These are phyloP conservation scores for Camelus bactrianus DNA, from an alignment of 2,113 vertebrate species.

Conservation along the genomic window DNA sequence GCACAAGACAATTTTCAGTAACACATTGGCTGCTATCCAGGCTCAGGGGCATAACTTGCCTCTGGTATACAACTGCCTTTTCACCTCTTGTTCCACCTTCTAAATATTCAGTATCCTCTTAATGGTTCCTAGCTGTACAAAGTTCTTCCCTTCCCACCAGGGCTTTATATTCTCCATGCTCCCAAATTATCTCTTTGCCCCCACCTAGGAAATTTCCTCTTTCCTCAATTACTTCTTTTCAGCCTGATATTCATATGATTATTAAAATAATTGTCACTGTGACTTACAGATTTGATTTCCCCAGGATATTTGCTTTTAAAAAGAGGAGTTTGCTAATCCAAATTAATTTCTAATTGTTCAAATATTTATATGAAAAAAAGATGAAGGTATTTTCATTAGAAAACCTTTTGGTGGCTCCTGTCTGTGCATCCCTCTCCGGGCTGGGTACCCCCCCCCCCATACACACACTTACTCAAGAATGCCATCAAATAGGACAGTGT, in stretches of 20 bases:
- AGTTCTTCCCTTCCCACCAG: neutral
- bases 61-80: neutral
- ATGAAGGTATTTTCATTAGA: constrained; percentile 23
- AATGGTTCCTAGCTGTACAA: neutral
- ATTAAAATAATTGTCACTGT: constrained; percentile 44
- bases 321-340: constrained; percentile 23
- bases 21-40: neutral
- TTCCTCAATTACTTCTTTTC: constrained; percentile 35
- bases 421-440: neutral
- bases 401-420: neutral
- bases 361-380: constrained; percentile 56
- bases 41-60: neutral
- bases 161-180: neutral
- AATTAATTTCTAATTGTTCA: constrained; percentile 52
- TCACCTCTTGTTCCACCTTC: neutral
- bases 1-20: constrained; percentile 32
- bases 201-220: neutral
- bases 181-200: neutral
- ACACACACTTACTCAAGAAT: neutral
- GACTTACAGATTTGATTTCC: constrained; percentile 27
- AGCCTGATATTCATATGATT: neutral
- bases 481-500: neutral
- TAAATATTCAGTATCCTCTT: neutral
- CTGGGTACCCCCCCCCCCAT: neutral
- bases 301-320: constrained; percentile 62